phyloP scores from a whole-genome alignment of 2,113 vertebrate genomes.

The Cygnus buccinator region DNA sequence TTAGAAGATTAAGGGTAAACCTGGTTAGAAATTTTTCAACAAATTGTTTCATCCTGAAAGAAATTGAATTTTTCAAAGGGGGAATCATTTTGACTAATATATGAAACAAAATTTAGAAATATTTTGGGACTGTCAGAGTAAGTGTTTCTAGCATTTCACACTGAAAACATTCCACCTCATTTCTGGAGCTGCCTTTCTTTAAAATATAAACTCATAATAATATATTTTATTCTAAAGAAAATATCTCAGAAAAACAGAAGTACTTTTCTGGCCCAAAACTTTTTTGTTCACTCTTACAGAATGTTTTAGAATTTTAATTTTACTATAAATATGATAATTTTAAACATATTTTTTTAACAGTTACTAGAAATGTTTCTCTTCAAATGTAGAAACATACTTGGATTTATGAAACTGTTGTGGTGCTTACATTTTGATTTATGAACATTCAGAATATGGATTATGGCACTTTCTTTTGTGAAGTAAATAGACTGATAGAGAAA shows the following conservation, averaged over 20 bases:
- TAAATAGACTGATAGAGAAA: not conserved
- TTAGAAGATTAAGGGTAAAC: not conserved
- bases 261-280: not conserved
- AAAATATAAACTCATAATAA: not conserved
- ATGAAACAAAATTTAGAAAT: not conserved
- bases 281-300: not conserved
- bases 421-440: not conserved
- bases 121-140: not conserved
- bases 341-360: not conserved
- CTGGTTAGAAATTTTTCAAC: not conserved
- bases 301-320: not conserved
- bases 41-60: not conserved
- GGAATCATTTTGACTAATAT: not conserved
- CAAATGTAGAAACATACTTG: not conserved
- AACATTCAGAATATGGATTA: not conserved
- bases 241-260: not conserved
- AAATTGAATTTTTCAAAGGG: not conserved
- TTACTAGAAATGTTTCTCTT: not conserved
- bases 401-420: not conserved
- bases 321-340: not conserved
- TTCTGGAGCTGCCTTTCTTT: not conserved
- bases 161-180: not conserved
- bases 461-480: not conserved
- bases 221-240: not conserved
- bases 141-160: not conserved